Evolutionary conservation across 2,113 vertebrate species (phyloP).

Genomic region (Ancistrus triradiatus): DNA sequence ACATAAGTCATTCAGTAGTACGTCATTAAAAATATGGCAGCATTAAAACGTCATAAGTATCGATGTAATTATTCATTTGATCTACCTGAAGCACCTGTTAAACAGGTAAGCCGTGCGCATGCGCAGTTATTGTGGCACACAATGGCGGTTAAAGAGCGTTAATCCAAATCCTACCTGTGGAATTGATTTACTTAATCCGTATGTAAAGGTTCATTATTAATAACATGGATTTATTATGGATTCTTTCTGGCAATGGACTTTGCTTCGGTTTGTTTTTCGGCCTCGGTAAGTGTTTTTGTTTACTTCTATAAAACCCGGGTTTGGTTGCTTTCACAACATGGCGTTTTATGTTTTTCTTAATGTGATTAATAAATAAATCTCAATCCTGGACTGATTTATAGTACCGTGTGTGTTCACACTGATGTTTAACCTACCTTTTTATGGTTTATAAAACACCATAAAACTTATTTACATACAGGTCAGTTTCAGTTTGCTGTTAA

Average conservation of each 20-base stretch:
- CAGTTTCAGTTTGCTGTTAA: neutral
- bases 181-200: neutral
- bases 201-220: neutral
- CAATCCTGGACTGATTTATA: neutral
- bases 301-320: neutral
- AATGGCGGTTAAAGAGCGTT: neutral
- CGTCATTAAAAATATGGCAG: too few relatives aligned
- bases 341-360: neutral
- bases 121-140: neutral
- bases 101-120: constrained; percentile 5
- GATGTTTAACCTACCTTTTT: neutral
- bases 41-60: too few relatives aligned
- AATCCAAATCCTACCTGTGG: neutral
- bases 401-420: neutral
- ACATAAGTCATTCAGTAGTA: too few relatives aligned
- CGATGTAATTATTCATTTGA: too few relatives aligned
- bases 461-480: neutral
- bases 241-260: neutral
- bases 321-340: neutral
- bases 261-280: neutral
- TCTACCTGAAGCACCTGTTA: neutral
- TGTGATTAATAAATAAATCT: neutral
- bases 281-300: neutral
- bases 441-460: neutral
- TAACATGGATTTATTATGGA: too few relatives aligned